Base-by-base conservation (phyloP, 2,113 vertebrate species). In the Alces alces region DNA sequence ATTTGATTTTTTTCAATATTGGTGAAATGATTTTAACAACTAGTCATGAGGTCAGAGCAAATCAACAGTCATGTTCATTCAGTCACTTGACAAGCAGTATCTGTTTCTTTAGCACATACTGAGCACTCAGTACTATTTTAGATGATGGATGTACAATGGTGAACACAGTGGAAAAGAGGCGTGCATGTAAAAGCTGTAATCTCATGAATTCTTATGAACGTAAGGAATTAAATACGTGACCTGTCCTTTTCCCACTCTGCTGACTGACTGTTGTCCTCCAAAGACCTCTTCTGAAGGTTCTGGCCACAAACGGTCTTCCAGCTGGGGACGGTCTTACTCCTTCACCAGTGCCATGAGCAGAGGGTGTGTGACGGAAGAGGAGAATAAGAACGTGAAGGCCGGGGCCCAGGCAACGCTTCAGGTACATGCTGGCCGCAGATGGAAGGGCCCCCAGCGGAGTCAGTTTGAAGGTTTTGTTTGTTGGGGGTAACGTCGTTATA, bases 251-350 rank as follows among this genome's bases (percentile, higher is more conserved):
- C 17, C 45, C 57, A 2, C 12, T 91, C 15, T 89, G 0, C 91
- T 98, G 83, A 98, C 33, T 15, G 30, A 19, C 27, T 45, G 4
- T 30, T 98, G 57, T 98, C 98, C 98, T 97, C 91, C 60, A 52
- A 98, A 99, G 99, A 97, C 96, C 28, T 89, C 97, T 1, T 96
- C 99, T 28, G 99, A 99, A 96, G 98, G 96, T 93, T 99, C 98
- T 0, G 99, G 99, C 8, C 99, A 99, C 98, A 99, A 98, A 78
- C 99, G 99, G 33, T 99, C 99, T 3, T 99, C 99, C 89, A 99
- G 99, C 92, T 99, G 99, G 99, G 99, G 99, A 52, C 99, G 99
- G 89, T 99, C 99, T 0, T 99, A 99, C 96, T 99, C 99, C 12
- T 99, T 99, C 97, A 99, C 99, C 87, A 99, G 99, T 7, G 99